Conservation (phyloP, 2,797 vertebrate genomes). For the Anguilla obscura region DNA sequence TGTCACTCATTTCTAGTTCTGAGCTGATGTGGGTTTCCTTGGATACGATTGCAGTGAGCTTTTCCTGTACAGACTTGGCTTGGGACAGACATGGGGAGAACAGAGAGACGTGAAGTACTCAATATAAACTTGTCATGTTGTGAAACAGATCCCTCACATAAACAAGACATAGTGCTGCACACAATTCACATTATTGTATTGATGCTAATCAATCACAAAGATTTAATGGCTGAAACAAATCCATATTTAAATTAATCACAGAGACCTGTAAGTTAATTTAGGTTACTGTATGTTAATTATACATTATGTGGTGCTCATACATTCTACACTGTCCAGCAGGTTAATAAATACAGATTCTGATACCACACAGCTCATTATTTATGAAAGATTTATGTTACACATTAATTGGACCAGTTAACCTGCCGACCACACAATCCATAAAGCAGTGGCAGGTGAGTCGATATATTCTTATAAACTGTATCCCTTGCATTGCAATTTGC, state of each 20-base stretch:
- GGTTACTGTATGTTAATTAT: not conserved
- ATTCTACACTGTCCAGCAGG: not conserved
- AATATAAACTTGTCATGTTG: conserved; percentile 9
- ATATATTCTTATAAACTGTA: conserved; percentile 1
- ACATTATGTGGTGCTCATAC: not conserved
- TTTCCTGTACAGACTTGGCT: conserved; percentile 81
- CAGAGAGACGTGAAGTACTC: conserved; percentile 39
- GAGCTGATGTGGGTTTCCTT: conserved; percentile 58
- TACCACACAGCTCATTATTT: not conserved
- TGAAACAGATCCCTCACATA: not conserved
- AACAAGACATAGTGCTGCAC: not conserved
- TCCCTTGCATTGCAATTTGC: too few species aligned
- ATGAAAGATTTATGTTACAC: not conserved
- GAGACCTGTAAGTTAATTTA: not conserved
- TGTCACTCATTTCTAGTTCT: conserved; percentile 71
- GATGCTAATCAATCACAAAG: conserved; percentile 1
- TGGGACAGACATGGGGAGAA: conserved; percentile 45
- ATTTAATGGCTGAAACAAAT: not conserved
- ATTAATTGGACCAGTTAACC: not conserved
- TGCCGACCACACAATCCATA: not conserved
- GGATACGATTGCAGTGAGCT: conserved; percentile 68
- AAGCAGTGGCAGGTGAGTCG: not conserved
- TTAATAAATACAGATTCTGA: not conserved
- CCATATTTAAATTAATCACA: conserved; percentile 9
- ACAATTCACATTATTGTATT: not conserved